Evolutionary conservation across 2,113 vertebrate genomes (phyloP).

Genomic region (Perca fluviatilis): DNA sequence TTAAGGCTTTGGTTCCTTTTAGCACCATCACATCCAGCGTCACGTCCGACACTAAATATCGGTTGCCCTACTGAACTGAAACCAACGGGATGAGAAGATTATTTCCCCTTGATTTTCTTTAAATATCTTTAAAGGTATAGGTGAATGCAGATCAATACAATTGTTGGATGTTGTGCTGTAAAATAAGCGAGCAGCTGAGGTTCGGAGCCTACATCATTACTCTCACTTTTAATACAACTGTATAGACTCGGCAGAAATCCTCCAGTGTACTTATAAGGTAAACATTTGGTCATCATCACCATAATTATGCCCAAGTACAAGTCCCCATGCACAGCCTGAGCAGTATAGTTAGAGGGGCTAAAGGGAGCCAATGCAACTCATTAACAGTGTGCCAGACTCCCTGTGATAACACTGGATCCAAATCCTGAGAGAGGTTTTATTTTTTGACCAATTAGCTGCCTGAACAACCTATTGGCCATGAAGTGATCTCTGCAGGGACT

Average conservation of each 20-base stretch:
- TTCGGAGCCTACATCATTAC: constrained; percentile 46
- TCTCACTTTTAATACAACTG: constrained; percentile 55
- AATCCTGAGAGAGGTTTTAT: constrained; percentile 74
- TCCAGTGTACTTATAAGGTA: constrained; percentile 70
- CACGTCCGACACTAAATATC: constrained; percentile 8
- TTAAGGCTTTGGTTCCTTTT: not conserved
- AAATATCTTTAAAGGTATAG: constrained; percentile 9
- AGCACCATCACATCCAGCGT: not conserved
- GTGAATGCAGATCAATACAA: constrained; percentile 39
- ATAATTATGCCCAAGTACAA: constrained; percentile 72
- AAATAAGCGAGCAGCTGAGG: constrained; percentile 41
- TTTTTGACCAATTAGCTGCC: constrained; percentile 82
- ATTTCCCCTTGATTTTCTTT: not conserved
- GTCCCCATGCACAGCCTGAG: constrained; percentile 53
- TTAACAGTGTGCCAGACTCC: constrained; percentile 69
- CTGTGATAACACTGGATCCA: constrained; percentile 58
- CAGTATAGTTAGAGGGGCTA: constrained; percentile 68
- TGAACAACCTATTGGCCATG: constrained; percentile 75
- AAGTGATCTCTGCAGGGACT: constrained; percentile 78
- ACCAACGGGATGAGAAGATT: not conserved
- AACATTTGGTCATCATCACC: constrained; percentile 77
- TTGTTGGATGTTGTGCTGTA: constrained; percentile 15
- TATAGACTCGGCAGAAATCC: constrained; percentile 35
- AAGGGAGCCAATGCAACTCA: constrained; percentile 66
- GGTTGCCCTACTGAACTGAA: constrained; percentile 15